phyloP scores from a whole-genome alignment of 2,797 vertebrate species.

The Momotus momota region DNA sequence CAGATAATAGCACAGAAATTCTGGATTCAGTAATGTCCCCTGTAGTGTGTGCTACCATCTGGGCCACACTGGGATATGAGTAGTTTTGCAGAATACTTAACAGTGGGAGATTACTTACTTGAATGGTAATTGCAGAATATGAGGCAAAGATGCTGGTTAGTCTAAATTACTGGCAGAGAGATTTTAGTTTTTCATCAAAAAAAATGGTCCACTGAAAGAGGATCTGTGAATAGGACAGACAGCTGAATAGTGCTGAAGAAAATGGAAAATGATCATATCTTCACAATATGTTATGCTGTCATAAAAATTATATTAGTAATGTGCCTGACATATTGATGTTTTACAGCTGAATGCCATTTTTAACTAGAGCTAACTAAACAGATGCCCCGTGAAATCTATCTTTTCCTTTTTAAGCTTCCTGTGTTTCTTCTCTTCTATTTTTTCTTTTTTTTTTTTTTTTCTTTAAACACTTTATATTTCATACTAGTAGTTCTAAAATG shows the following conservation, averaged over 20 bases:
- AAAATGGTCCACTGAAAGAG: background rate
- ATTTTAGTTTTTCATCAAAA: background rate
- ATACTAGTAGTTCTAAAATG: background rate
- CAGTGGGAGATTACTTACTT: background rate
- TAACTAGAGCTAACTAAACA: conserved; percentile 51
- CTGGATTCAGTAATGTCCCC: background rate
- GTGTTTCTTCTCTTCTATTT: background rate
- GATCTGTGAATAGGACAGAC: background rate
- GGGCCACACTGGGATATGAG: background rate
- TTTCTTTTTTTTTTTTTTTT: background rate
- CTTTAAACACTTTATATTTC: background rate
- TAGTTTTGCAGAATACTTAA: background rate
- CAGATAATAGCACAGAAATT: background rate
- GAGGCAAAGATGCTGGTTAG: background rate
- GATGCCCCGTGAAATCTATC: conserved; percentile 46
- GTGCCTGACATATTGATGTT: conserved; percentile 65
- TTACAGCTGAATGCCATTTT: conserved; percentile 63
- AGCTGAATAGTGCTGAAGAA: background rate
- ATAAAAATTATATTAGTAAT: conserved; percentile 66
- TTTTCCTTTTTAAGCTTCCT: conserved; percentile 49
- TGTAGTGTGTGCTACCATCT: background rate
- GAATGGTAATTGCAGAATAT: background rate
- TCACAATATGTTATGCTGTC: conserved; percentile 44
- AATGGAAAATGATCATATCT: background rate
- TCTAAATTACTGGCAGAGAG: background rate